These are phyloP conservation scores for Piaya cayana DNA, from an alignment of 2,113 vertebrate genomes.

Conservation along the genomic window DNA sequence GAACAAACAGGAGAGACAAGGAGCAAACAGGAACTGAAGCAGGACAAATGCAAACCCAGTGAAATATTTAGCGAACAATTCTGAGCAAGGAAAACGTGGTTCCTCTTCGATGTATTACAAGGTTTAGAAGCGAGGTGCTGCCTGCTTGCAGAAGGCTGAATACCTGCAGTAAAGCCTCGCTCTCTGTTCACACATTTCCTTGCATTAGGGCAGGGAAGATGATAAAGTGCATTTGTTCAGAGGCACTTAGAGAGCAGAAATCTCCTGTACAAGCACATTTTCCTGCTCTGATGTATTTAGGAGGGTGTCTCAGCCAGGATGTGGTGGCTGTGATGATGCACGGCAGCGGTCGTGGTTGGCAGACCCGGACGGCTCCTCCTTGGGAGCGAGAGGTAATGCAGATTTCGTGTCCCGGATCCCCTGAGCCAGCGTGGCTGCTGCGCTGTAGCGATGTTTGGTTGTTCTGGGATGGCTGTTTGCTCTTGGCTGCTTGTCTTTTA, in stretches of 20 bases:
- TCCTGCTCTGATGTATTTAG: background rate
- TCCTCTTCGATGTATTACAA: background rate
- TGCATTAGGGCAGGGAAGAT: background rate
- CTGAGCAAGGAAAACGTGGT: background rate
- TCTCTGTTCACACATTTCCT: background rate
- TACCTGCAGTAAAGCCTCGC: background rate
- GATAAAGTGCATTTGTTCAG: background rate
- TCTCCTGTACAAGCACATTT: background rate
- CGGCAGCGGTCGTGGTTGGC: background rate
- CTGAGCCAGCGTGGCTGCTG: background rate
- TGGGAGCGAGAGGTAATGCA: background rate
- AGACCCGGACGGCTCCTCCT: background rate
- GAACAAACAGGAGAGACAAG: background rate
- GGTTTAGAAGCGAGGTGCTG: background rate
- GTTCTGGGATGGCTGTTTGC: conserved; percentile 42
- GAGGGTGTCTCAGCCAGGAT: background rate
- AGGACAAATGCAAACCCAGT: conserved; percentile 20
- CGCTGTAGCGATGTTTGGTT: background rate
- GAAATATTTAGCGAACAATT: conserved; percentile 17
- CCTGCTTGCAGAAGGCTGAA: background rate
- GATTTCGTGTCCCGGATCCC: conserved; percentile 24
- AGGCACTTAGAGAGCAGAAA: background rate
- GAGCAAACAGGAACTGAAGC: background rate
- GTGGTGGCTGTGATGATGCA: background rate
- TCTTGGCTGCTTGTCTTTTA: conserved; percentile 9